Conservation (phyloP, 2,888 invertebrate species). For the Dryadula phaetusa region DNA sequence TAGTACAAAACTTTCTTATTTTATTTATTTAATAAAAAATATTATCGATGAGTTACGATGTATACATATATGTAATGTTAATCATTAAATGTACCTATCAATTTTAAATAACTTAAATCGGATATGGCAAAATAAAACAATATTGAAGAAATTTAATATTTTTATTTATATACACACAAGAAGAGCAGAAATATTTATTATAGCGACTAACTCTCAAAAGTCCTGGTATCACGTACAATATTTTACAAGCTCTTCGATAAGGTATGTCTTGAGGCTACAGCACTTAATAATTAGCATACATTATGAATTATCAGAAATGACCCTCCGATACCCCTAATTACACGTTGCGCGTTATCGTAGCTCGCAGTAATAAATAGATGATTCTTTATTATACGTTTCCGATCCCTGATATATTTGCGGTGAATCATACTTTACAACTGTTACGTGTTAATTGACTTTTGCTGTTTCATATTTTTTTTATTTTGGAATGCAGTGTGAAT, state of each 20-base stretch:
- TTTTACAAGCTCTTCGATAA: conserved; percentile 45
- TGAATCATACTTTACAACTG: conserved; percentile 67
- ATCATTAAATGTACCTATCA: too few relatives aligned
- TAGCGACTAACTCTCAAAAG: not conserved
- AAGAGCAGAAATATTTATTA: not conserved
- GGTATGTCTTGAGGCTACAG: conserved; percentile 66
- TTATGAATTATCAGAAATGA: conserved; percentile 82
- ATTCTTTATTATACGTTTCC: conserved; percentile 73
- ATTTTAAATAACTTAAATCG: too few relatives aligned
- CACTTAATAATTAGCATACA: conserved; percentile 81
- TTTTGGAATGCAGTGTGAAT: conserved; percentile 20
- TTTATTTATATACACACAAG: not conserved
- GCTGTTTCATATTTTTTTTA: conserved; percentile 47
- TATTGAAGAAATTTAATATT: not conserved
- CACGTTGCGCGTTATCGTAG: conserved; percentile 63
- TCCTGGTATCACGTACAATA: conserved; percentile 26
- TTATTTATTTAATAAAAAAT: too few relatives aligned
- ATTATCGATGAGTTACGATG: too few relatives aligned
- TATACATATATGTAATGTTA: too few relatives aligned
- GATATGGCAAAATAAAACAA: too few relatives aligned
- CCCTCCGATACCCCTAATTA: conserved; percentile 77
- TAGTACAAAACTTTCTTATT: too few relatives aligned
- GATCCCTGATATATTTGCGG: conserved; percentile 71
- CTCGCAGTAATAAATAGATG: conserved; percentile 72
- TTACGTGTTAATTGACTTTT: conserved; percentile 69